Percentiles rank a stretch among this genome's conserved stretches.
These are phyloP conservation scores for Leptopterna dolabrata DNA, from an alignment of 2,888 invertebrate species.

Conservation along the genomic window DNA sequence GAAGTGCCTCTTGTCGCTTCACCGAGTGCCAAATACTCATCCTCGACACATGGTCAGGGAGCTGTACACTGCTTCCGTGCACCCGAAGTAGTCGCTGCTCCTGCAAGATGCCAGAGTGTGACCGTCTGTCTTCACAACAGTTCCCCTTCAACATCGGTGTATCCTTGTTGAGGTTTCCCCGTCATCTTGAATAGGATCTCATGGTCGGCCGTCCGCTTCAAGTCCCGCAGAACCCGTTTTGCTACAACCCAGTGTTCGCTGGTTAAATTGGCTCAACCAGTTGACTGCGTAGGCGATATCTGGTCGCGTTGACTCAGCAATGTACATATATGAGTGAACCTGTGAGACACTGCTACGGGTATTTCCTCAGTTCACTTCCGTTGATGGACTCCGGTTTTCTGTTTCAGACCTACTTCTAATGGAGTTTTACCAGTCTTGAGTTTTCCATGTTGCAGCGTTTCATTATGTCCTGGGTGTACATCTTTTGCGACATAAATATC, in stretches of 20 bases:
- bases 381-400: no score
- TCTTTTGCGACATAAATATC: no score
- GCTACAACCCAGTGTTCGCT: background rate
- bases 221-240: constrained; percentile 9
- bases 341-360: background rate
- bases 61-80: background rate
- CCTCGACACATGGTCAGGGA: background rate
- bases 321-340: background rate
- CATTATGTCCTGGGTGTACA: no score
- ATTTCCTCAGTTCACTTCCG: constrained; percentile 6
- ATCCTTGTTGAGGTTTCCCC: no score
- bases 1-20: constrained; percentile 5
- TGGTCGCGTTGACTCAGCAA: background rate
- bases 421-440: constrained; percentile 4
- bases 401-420: constrained; percentile 42
- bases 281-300: no score
- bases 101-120: background rate
- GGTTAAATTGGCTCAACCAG: constrained; percentile 14
- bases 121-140: background rate
- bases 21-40: constrained; percentile 15
- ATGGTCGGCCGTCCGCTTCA: no score
- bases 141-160: background rate
- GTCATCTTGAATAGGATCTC: no score
- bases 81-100: background rate
- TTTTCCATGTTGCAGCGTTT: no score